These are phyloP conservation scores for Scomberomorus guttatus DNA, from an alignment of 2,797 vertebrate species.

Conservation along the genomic window DNA sequence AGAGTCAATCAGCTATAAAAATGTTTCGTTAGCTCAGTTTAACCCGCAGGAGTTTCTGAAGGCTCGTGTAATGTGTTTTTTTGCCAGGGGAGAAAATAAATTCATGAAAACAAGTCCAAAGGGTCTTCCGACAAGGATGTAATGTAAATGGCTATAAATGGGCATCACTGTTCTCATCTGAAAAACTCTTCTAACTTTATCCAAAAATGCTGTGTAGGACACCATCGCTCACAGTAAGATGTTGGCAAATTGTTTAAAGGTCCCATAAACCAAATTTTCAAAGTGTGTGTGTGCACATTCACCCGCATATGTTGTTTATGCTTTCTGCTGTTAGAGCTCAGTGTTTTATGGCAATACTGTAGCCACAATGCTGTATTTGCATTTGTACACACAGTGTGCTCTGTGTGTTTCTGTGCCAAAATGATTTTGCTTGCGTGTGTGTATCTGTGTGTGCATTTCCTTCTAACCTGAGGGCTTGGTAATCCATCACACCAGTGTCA, in stretches of 20 bases:
- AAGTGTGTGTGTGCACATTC: not conserved
- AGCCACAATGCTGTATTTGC: not conserved
- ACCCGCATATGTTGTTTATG: not conserved
- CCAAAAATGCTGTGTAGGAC: not conserved
- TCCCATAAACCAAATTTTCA: not conserved
- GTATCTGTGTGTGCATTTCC: constrained; percentile 3
- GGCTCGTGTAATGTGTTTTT: no score
- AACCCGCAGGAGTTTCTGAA: no score
- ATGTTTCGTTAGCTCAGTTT: no score
- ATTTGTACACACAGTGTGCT: not conserved
- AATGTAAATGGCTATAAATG: no score
- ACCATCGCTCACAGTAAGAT: not conserved
- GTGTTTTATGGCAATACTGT: not conserved
- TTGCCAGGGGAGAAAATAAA: no score
- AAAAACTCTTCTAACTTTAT: no score
- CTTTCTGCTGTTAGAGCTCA: not conserved
- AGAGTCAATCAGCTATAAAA: no score
- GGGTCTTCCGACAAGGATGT: no score
- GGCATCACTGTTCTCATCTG: no score
- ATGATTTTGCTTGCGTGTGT: constrained; percentile 23
- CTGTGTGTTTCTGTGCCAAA: not conserved
- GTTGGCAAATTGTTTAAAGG: not conserved
- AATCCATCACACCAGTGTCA: constrained; percentile 68
- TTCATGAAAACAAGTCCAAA: no score
- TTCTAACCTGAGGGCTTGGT: constrained; percentile 28